Base-by-base conservation (phyloP, 2,888 invertebrate genomes). In the Ophion ventricosus region DNA sequence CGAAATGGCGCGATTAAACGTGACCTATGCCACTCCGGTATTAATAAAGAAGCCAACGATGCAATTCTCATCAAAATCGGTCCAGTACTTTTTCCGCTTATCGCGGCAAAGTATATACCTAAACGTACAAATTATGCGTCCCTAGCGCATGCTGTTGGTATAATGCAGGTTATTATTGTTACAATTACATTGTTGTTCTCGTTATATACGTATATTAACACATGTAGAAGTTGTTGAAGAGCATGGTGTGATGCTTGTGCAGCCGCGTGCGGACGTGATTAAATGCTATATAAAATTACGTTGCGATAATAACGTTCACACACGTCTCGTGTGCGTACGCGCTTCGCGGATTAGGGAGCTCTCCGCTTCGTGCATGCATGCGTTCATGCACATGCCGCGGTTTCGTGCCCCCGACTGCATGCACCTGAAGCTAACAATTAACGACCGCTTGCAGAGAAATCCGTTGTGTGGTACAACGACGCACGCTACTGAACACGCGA, bases 261-360 rank as follows among this genome's bases (percentile, higher is more conserved):
- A 73, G 74, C 49, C 78, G 82, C 67, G 73, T 74, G 85, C 80
- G 74, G 79, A 86, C 84, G 86, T 78, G 80, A 85, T 85, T 87
- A 86, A 85, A 84, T 83, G 86, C 81, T 80, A 84, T 86, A 85
- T 87, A 85, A 86, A 86, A 85, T 85, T 80, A 85, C 84, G 82
- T 84, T 82, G 66, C 80, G 66, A 80, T 66, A 85, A 76, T 49
- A 76, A 66, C 56, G 66, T 66, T 49, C 66, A 23, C 57, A 72
- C 72, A 35, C 29, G 66, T 70, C 56, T 4, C 17, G 70, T 70
- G 26, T 49, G 74, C 26, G 49, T 63, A 74, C 70, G 84, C 87
- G 59, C 85, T 81, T 26, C 84, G 84, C 10, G 87, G 84, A 82
- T 80, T 83, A 72, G 79, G 73, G 43, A 85, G 83, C 75, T 76